phyloP scores from a whole-genome alignment of 2,113 vertebrate genomes.

The Bubo bubo region DNA sequence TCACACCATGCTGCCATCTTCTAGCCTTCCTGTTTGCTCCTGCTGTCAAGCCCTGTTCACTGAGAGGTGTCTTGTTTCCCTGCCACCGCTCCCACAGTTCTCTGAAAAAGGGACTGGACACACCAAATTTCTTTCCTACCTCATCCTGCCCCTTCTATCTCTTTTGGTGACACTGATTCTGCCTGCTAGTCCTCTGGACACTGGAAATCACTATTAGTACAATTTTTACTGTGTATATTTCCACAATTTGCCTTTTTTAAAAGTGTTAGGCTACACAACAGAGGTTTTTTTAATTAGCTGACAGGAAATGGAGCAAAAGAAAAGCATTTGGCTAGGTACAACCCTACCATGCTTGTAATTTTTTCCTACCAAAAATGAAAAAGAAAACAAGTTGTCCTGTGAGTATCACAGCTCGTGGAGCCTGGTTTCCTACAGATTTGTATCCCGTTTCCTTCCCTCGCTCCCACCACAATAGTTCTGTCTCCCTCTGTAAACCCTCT shows the following conservation, averaged over 20 bases:
- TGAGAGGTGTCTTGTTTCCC: not conserved
- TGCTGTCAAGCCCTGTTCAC: not conserved
- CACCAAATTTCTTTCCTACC: not conserved
- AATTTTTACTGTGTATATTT: not conserved
- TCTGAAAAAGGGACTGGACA: not conserved
- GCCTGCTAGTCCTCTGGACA: not conserved
- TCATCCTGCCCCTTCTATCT: not conserved
- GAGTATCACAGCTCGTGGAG: not conserved
- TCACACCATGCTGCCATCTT: not conserved
- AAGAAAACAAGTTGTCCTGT: not conserved
- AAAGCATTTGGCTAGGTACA: not conserved
- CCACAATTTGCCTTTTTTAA: not conserved
- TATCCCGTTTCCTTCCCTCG: not conserved
- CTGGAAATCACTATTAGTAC: not conserved
- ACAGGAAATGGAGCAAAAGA: not conserved
- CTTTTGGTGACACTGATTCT: not conserved
- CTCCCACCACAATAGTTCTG: constrained; percentile 42
- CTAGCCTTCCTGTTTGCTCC: not conserved
- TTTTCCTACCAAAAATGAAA: not conserved
- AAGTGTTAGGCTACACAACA: not conserved
- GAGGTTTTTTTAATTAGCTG: not conserved
- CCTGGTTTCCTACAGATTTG: constrained; percentile 24
- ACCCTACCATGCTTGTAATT: not conserved
- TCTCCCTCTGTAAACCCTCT: constrained; percentile 45
- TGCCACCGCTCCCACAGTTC: not conserved